A percentile compares a stretch with the other conserved stretches of the same genome.
Evolutionary conservation across 1,140 invertebrate genomes (phyloP).

Genomic region (Ridgeia piscesae): DNA sequence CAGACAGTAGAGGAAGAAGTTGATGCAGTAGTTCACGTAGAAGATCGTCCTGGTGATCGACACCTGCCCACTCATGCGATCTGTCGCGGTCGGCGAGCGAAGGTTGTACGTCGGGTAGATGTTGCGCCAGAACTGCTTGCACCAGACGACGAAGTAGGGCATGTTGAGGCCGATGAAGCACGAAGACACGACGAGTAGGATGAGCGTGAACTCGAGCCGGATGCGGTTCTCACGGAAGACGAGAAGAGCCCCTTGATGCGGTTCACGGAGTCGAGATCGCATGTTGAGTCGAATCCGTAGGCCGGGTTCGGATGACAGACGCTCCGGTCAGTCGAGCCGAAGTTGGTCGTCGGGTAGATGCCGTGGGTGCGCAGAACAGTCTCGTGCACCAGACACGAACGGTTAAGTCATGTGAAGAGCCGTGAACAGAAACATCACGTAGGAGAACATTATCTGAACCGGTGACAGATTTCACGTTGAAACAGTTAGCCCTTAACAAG

Average conservation of each 20-base stretch:
- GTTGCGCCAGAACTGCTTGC: constrained; percentile 27
- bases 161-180: constrained; percentile 43
- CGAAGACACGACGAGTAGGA: constrained; percentile 42
- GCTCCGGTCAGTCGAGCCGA: constrained; percentile 46
- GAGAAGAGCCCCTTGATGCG: constrained; percentile 17
- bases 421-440: too few relatives aligned
- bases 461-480: too few relatives aligned
- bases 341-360: constrained; percentile 35
- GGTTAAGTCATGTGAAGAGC: too few relatives aligned
- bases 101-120: neutral
- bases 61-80: constrained; percentile 30
- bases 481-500: too few relatives aligned
- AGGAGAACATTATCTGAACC: too few relatives aligned
- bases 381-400: too few relatives aligned
- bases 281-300: too few relatives aligned
- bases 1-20: constrained; percentile 53
- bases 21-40: constrained; percentile 51
- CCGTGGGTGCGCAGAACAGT: too few relatives aligned
- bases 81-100: neutral
- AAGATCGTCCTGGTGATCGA: constrained; percentile 45
- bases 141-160: constrained; percentile 44
- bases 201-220: constrained; percentile 42
- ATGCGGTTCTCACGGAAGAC: constrained; percentile 35
- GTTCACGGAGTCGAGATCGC: constrained; percentile 34
- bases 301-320: constrained; percentile 43